phyloP scores from a whole-genome alignment of 1,140 invertebrate species.

The Periplaneta americana region DNA sequence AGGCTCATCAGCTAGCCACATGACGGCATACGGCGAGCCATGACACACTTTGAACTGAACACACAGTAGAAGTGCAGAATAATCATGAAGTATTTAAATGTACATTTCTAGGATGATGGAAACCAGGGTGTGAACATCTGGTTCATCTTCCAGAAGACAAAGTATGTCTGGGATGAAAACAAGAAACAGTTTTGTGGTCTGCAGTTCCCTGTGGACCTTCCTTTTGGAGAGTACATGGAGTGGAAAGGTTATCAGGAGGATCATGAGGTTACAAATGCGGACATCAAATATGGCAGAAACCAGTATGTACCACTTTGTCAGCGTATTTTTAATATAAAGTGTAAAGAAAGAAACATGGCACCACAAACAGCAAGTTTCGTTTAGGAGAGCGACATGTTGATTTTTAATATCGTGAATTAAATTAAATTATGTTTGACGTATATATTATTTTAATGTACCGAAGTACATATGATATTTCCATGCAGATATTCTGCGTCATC shows the following conservation, averaged over 20 bases:
- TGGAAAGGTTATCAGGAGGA: slow-evolving; percentile 88
- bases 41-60: too few relatives aligned
- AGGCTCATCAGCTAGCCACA: too few relatives aligned
- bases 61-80: too few relatives aligned
- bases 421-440: too few relatives aligned
- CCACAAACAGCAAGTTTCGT: background rate
- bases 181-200: slow-evolving; percentile 74
- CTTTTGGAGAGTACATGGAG: slow-evolving; percentile 68
- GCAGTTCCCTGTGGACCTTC: slow-evolving; percentile 73
- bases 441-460: too few relatives aligned
- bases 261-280: slow-evolving; percentile 62
- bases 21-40: too few relatives aligned
- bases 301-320: slow-evolving; percentile 51
- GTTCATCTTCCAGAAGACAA: slow-evolving; percentile 96
- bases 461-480: too few relatives aligned
- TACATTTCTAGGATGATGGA: slow-evolving; percentile 32
- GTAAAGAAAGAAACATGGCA: background rate
- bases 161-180: slow-evolving; percentile 83
- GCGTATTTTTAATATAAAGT: background rate
- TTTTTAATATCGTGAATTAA: too few relatives aligned
- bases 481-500: too few relatives aligned
- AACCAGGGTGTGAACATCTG: slow-evolving; percentile 47
- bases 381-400: too few relatives aligned
- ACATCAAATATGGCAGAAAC: slow-evolving; percentile 84
- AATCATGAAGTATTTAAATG: too few relatives aligned